A percentile compares a stretch with the other conserved stretches of the same genome.
Evolutionary conservation across 2,888 invertebrate species (phyloP).

Genomic region (Archaeoteleia sp.): DNA sequence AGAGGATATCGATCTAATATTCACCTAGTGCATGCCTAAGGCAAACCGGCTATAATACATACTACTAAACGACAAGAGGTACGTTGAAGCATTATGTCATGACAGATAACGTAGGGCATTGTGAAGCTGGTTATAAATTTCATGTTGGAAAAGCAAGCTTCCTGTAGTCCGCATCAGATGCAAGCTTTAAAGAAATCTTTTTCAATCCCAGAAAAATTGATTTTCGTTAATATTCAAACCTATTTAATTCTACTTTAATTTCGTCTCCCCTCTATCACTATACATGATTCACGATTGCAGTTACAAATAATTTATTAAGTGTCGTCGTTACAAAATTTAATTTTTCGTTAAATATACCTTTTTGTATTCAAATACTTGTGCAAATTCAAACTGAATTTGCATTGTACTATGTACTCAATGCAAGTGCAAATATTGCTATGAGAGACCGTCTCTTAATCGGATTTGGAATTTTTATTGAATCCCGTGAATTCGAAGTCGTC

Average conservation of each 20-base stretch:
- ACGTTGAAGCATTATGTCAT: constrained; percentile 35
- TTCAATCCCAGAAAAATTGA: constrained; percentile 14
- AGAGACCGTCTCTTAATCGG: not conserved
- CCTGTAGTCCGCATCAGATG: constrained; percentile 22
- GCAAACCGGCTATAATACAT: constrained; percentile 36
- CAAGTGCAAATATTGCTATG: not conserved
- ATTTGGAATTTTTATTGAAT: not conserved
- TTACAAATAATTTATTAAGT: too few species aligned
- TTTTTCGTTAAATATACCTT: not conserved
- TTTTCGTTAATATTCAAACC: too few species aligned
- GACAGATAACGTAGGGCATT: constrained; percentile 36
- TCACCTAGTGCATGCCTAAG: constrained; percentile 29
- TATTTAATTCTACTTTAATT: constrained; percentile 20
- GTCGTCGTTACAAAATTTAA: not conserved
- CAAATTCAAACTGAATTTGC: not conserved
- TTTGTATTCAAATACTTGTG: not conserved
- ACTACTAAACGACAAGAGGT: constrained; percentile 39
- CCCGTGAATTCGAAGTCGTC: too few species aligned
- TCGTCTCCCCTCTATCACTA: not conserved
- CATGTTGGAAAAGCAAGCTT: constrained; percentile 41
- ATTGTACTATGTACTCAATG: not conserved
- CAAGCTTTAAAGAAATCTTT: constrained; percentile 21
- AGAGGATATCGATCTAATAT: constrained; percentile 38
- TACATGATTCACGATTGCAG: not conserved
- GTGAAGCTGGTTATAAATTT: constrained; percentile 39